Base-by-base conservation (phyloP, 2,797 vertebrate species). In the Heliangelus exortis region DNA sequence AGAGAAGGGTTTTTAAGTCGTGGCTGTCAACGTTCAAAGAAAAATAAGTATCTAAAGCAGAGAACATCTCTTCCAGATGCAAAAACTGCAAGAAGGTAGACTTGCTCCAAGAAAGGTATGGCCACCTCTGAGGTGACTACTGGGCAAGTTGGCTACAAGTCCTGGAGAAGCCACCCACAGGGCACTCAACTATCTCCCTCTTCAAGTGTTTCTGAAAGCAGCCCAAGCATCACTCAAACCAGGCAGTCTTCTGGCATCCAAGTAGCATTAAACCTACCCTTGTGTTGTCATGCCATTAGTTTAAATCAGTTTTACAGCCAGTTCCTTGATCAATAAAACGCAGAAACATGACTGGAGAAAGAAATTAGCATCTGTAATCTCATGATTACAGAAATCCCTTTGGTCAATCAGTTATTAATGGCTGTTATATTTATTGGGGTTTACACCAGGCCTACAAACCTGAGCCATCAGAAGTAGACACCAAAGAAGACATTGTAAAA, bases 381-480 rank as follows among this genome's bases (percentile, higher is more conserved):
- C 22, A 4, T 66, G 92, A 96, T 95, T 94, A 95, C 91, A 95
- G 89, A 94, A 95, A 95, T 92, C 93, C 75, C 75, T 83, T 90
- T 73, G 72, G 80, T 87, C 94, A 87, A 97, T 92, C 95, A 96
- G 88, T 87, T 96, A 95, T 89, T 96, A 96, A 96, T 93, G 68
- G 68, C 61, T 90, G 67, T 74, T 93, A 82, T 84, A 92, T 96
- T 96, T 95, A 96, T 93, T 91, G 93, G 86, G 96, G 94, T 96
- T 94, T 96, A 96, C 48, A 94, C 94, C 67, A 90, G 80, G 50
- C 87, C 92, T 93, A 95, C 87, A 94, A 95, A 96, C 92, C 94
- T 67, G 50, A 93, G 92, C 71, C 85, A 91, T 84, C 80, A 89
- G 53, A 82, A 88, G 50, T 3, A 88, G 71, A 59, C 66, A 92